These are phyloP conservation scores for Sycobia sp. DNA, from an alignment of 1,140 invertebrate species.

Conservation along the genomic window DNA sequence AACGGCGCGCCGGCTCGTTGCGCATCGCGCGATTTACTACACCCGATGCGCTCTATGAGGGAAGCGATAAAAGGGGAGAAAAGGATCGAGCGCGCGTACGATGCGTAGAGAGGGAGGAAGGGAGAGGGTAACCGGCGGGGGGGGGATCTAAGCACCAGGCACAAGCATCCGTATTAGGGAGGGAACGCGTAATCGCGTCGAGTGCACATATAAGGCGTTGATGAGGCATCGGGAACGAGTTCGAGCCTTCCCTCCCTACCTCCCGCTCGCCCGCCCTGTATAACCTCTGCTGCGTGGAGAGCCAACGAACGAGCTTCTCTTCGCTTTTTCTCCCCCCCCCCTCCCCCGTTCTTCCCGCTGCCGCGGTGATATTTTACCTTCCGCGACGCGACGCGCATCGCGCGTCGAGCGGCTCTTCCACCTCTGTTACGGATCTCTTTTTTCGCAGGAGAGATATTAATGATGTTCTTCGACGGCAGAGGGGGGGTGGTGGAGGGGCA, in stretches of 20 bases:
- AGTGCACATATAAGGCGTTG: slow-evolving; percentile 49
- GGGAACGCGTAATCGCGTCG: slow-evolving; percentile 47
- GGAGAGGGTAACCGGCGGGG: not conserved
- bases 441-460: too few relatives aligned
- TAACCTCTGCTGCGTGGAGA: too few relatives aligned
- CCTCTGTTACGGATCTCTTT: too few relatives aligned
- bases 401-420: too few relatives aligned
- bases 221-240: slow-evolving; percentile 43
- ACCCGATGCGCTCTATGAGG: too few relatives aligned
- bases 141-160: slow-evolving; percentile 40
- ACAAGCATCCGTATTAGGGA: slow-evolving; percentile 49
- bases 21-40: too few relatives aligned
- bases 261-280: slow-evolving; percentile 3
- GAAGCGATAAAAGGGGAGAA: not conserved
- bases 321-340: too few relatives aligned
- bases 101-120: not conserved
- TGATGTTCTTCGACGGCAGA: too few relatives aligned
- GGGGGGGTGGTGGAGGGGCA: too few relatives aligned
- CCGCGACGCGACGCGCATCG: not conserved
- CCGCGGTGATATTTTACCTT: not conserved
- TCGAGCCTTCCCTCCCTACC: slow-evolving; percentile 29
- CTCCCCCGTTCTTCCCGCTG: slow-evolving; percentile 7
- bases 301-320: too few relatives aligned
- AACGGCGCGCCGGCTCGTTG: too few relatives aligned
- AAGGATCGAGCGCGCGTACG: not conserved